Evolutionary conservation across 2,113 vertebrate genomes (phyloP).

Genomic region (Passer domesticus): DNA sequence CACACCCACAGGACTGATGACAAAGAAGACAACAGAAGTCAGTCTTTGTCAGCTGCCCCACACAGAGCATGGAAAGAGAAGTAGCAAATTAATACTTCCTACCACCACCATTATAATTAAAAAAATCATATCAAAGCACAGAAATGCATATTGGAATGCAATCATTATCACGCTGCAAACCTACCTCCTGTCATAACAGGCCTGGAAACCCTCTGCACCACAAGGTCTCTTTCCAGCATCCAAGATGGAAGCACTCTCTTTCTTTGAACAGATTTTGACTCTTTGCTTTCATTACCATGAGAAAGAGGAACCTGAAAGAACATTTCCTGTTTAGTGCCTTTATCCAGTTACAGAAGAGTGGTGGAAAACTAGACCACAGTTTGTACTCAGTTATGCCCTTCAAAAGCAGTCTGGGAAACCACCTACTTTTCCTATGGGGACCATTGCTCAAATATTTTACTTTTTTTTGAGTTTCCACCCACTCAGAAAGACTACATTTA

Average conservation of each 20-base stretch:
- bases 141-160: background rate
- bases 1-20: background rate
- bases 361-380: background rate
- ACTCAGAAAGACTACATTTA: background rate
- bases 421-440: background rate
- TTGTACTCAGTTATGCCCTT: background rate
- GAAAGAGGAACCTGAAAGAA: conserved; percentile 60
- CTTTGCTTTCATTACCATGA: background rate
- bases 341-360: background rate
- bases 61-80: background rate
- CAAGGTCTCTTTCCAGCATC: conserved; percentile 78
- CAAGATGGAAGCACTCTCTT: conserved; percentile 86
- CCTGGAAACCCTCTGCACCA: conserved; percentile 29
- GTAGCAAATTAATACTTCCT: background rate
- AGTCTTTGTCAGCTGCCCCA: background rate
- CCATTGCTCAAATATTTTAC: background rate
- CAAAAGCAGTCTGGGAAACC: background rate
- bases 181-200: conserved; percentile 62
- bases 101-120: background rate
- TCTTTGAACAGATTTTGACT: conserved; percentile 25
- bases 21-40: background rate
- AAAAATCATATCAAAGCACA: background rate
- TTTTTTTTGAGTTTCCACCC: background rate
- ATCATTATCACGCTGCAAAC: background rate
- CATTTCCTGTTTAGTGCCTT: background rate